Conservation (phyloP, 2,888 invertebrate genomes). For the Thera obeliscata region DNA sequence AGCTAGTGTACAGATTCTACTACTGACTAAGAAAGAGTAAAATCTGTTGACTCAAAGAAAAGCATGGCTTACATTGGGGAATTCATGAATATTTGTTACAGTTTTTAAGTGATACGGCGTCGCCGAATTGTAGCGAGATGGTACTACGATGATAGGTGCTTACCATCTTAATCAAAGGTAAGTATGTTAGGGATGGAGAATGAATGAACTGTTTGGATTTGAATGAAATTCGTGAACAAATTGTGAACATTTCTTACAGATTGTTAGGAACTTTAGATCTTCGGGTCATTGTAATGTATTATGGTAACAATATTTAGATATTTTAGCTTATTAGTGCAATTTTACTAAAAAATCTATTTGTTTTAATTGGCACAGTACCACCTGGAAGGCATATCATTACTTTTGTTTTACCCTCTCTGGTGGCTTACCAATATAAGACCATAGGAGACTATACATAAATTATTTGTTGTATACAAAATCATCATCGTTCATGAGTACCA, state of each 20-base stretch:
- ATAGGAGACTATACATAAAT: too few relatives aligned
- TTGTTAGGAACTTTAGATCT: slow-evolving; percentile 5
- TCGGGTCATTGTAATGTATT: slow-evolving; percentile 7
- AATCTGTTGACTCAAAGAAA: slow-evolving; percentile 58
- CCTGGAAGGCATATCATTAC: too few relatives aligned
- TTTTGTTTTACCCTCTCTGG: not conserved
- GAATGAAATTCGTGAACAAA: slow-evolving; percentile 2
- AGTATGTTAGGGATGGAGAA: slow-evolving; percentile 57
- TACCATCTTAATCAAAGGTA: slow-evolving; percentile 62
- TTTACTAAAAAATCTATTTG: too few relatives aligned
- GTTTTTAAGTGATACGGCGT: slow-evolving; percentile 79
- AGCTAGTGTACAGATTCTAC: slow-evolving; percentile 33
- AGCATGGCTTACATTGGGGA: slow-evolving; percentile 73
- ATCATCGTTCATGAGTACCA: not conserved
- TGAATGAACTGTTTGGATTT: slow-evolving; percentile 28
- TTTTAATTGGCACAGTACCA: too few relatives aligned
- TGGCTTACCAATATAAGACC: not conserved
- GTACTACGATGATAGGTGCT: slow-evolving; percentile 67
- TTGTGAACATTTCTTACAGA: slow-evolving; percentile 21
- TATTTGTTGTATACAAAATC: not conserved
- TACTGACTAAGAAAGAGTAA: not conserved
- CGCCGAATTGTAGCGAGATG: slow-evolving; percentile 64
- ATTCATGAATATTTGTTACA: slow-evolving; percentile 83
- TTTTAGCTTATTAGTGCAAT: not conserved
- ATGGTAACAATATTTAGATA: not conserved